phyloP scores from a whole-genome alignment of 2,797 vertebrate species.

The Pogoniulus pusillus region DNA sequence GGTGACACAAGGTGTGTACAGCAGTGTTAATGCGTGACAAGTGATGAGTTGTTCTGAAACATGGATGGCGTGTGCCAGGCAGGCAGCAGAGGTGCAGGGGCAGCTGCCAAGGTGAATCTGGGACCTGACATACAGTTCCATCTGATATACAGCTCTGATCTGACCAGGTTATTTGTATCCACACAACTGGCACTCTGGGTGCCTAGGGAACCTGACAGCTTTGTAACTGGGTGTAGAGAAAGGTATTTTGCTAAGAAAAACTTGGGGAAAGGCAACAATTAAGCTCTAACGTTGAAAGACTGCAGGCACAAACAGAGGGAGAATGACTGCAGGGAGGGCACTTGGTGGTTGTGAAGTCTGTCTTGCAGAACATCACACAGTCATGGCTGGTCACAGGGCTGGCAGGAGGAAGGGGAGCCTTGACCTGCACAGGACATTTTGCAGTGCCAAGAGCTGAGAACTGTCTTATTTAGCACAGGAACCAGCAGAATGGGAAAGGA shows the following conservation, averaged over 20 bases:
- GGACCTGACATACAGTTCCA: background rate
- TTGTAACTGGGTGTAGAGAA: background rate
- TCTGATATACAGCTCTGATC: background rate
- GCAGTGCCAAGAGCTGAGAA: background rate
- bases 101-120: background rate
- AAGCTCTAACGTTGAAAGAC: background rate
- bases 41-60: background rate
- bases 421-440: background rate
- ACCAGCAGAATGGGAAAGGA: background rate
- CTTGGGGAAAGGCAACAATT: background rate
- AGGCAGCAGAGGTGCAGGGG: background rate
- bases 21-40: background rate
- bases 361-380: background rate
- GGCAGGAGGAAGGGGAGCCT: background rate
- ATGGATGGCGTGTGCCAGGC: background rate
- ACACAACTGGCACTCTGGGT: accelerated
- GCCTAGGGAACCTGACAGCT: background rate
- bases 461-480: background rate
- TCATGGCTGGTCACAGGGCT: background rate
- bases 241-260: background rate
- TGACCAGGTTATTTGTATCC: accelerated
- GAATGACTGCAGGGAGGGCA: background rate
- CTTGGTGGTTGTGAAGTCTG: background rate
- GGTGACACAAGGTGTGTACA: background rate
- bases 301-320: background rate